Evolutionary conservation across 1,140 invertebrate species (phyloP), one percentile per base, ranked within the genome.

Genomic region (Heliconius hermathena): DNA sequence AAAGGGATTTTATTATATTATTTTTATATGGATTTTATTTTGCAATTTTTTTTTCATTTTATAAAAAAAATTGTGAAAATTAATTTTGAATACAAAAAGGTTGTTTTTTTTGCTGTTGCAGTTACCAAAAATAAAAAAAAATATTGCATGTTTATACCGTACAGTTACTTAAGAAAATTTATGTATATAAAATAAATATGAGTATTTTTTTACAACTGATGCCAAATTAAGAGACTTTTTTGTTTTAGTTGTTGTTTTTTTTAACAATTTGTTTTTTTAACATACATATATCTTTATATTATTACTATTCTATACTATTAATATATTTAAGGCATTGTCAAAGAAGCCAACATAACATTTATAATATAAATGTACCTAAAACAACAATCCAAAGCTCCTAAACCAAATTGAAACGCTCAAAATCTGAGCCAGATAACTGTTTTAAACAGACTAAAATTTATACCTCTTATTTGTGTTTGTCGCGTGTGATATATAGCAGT

Each of bases 391-490:
- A 66, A 57, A 57, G 20, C n/a, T 73, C 22, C 57, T 81, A 79
- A 79, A 81, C 77, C 80, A 83, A 76, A 57, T 71, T 79, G 74
- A 74, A 81, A 74, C 79, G 71, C 72, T 83, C 79, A 79, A 83
- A 82, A 84, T 82, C 79, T 72, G 79, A 83, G 80, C 80, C 71
- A 76, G 73, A 79, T 76, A 82, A 84, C 80, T 80, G 85, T 84
- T 87, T 84, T 84, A 85, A 84, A 82, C 81, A 81, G 83, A 81
- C 81, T 74, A 76, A 83, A 84, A 88, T 88, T 83, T 88, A 88
- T 87, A 79, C 79, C 79, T 79, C 79, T 83, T 85, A 88, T 85
- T 88, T 88, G 85, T 87, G 86, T 83, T 83, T 87, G 87, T 88
- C 87, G 78, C 79, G 82, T 79, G 85, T 85, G 87, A 87, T 85